Percentiles rank a stretch among this genome's conserved stretches.
phyloP scores from a whole-genome alignment of 2,888 invertebrate species.

The Apotomis turbidana region DNA sequence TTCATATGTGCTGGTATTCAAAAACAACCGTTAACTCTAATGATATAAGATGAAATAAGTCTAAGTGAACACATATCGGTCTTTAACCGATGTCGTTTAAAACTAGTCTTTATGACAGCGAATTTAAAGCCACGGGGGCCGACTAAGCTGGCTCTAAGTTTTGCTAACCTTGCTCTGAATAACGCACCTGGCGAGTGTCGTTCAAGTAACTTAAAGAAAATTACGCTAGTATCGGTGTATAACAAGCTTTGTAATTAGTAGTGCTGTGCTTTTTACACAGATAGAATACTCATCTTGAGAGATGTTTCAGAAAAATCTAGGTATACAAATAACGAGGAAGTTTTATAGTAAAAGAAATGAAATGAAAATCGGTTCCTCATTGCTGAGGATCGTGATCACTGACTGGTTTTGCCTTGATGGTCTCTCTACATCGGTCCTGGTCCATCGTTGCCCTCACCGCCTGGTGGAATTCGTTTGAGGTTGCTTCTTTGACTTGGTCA shows the following conservation, averaged over 20 bases:
- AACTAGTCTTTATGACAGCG: slow-evolving; percentile 3
- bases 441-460: too few species aligned
- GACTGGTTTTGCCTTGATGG: too few species aligned
- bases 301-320: too few species aligned
- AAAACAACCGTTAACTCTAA: slow-evolving; percentile 10
- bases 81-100: slow-evolving; percentile 6
- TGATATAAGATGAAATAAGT: background rate
- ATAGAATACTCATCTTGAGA: too few species aligned
- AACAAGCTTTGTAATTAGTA: slow-evolving; percentile 42
- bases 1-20: slow-evolving; percentile 33
- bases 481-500: too few species aligned
- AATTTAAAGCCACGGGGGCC: slow-evolving; percentile 15
- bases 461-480: too few species aligned
- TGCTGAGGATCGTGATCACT: too few species aligned
- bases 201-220: slow-evolving; percentile 50
- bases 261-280: slow-evolving; percentile 20
- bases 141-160: slow-evolving; percentile 42
- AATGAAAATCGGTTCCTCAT: too few species aligned
- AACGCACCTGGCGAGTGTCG: slow-evolving; percentile 46
- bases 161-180: slow-evolving; percentile 56
- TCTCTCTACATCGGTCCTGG: too few species aligned
- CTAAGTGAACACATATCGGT: slow-evolving; percentile 32
- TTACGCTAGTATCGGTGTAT: slow-evolving; percentile 46
- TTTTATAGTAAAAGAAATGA: too few species aligned
- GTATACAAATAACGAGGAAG: too few species aligned